Conservation (phyloP, 2,888 invertebrate genomes). For the Nomada goodeniana region DNA sequence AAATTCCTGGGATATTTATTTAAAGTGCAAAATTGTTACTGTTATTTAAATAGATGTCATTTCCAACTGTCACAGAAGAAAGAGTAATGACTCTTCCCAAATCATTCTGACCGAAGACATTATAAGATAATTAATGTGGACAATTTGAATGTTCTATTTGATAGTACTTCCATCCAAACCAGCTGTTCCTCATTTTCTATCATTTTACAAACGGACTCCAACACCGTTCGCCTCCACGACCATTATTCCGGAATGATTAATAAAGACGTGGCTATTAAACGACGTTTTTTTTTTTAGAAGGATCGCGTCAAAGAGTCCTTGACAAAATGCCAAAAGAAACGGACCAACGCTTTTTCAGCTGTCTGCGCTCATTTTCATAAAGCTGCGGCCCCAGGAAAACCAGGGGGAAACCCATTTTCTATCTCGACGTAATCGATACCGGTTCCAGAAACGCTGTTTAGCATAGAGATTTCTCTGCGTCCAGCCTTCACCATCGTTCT, state of each 20-base stretch:
- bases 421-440: constrained; percentile 39
- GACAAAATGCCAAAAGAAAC: constrained; percentile 43
- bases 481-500: constrained; percentile 12
- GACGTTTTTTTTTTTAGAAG: constrained; percentile 26
- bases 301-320: constrained; percentile 20
- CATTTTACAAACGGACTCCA: constrained; percentile 2
- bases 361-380: constrained; percentile 41
- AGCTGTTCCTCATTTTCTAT: background rate
- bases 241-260: constrained; percentile 54
- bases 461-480: constrained; percentile 34
- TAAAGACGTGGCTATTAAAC: constrained; percentile 54
- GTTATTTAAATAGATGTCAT: too few species aligned
- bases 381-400: constrained; percentile 29
- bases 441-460: constrained; percentile 32
- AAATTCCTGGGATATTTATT: too few species aligned
- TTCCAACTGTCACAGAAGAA: too few species aligned
- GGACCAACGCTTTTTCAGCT: constrained; percentile 25
- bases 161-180: background rate
- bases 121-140: too few species aligned
- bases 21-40: too few species aligned
- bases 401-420: constrained; percentile 20
- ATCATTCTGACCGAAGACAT: too few species aligned
- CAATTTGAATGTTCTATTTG: too few species aligned
- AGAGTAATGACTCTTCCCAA: too few species aligned
- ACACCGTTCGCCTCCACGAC: background rate